A percentile compares a stretch with the other conserved stretches of the same genome.
Conservation (phyloP, 37 sponge, comb jelly and placozoan genomes). For the Crambe crambe region DNA sequence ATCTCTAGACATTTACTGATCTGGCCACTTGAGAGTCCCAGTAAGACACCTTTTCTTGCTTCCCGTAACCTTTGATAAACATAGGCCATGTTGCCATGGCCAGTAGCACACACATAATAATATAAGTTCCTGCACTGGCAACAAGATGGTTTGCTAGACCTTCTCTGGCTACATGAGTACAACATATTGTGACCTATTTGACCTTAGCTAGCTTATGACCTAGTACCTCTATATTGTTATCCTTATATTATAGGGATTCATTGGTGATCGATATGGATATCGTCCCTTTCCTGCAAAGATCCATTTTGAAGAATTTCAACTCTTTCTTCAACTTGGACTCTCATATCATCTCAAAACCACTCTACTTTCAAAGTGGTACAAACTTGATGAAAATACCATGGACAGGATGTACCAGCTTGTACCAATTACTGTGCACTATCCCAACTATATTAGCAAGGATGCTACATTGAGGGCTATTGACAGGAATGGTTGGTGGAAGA, state of each 20-base stretch:
- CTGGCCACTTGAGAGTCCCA: too few relatives aligned
- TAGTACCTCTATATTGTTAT: background rate
- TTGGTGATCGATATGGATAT: conserved; percentile 82
- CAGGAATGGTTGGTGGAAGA: conserved; percentile 35
- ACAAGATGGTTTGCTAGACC: too few relatives aligned
- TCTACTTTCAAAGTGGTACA: conserved; percentile 61
- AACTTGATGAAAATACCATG: conserved; percentile 50
- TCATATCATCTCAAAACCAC: conserved; percentile 6
- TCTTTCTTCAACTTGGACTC: background rate
- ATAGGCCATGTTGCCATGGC: too few relatives aligned
- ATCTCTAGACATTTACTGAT: too few relatives aligned
- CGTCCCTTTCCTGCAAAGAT: conserved; percentile 67
- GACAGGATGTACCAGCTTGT: conserved; percentile 53
- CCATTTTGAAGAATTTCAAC: conserved; percentile 18
- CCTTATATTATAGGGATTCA: conserved; percentile 42
- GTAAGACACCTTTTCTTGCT: too few relatives aligned
- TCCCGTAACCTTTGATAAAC: too few relatives aligned
- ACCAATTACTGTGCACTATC: conserved; percentile 48
- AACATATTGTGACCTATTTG: too few relatives aligned
- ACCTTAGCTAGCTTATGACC: too few relatives aligned
- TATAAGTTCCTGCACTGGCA: too few relatives aligned
- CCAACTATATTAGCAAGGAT: conserved; percentile 27
- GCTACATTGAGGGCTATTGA: conserved; percentile 1
- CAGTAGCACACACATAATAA: too few relatives aligned
- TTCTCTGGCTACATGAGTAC: too few relatives aligned